These are phyloP conservation scores for Eurosta solidaginis DNA, from an alignment of 1,140 invertebrate species.

Conservation along the genomic window DNA sequence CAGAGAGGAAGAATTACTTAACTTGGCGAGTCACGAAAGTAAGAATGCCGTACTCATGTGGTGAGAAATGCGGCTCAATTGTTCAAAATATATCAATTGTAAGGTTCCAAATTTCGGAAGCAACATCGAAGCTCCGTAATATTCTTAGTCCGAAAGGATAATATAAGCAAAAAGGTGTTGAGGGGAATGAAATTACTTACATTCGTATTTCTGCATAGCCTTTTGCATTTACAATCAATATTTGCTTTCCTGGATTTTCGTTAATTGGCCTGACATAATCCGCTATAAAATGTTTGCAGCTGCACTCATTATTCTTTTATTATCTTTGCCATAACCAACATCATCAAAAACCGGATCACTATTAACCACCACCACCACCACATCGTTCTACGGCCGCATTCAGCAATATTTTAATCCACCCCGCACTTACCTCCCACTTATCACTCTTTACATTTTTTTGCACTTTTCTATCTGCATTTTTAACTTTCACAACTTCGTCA, in stretches of 20 bases:
- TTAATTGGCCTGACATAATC: conserved; percentile 3
- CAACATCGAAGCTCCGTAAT: too few relatives aligned
- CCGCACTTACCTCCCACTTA: background rate
- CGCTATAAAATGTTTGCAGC: conserved; percentile 4
- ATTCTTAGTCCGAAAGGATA: too few relatives aligned
- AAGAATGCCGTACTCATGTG: too few relatives aligned
- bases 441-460: background rate
- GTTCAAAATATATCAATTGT: too few relatives aligned
- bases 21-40: too few relatives aligned
- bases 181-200: too few relatives aligned
- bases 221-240: too few relatives aligned
- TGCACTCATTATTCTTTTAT: conserved; percentile 6
- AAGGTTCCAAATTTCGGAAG: too few relatives aligned
- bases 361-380: background rate
- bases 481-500: background rate
- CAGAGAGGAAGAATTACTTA: too few relatives aligned
- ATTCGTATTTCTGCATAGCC: too few relatives aligned
- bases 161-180: too few relatives aligned
- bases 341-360: background rate
- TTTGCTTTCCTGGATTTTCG: background rate
- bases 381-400: background rate
- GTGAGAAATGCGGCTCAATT: too few relatives aligned
- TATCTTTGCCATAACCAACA: background rate
- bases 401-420: background rate
- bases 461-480: background rate